These are phyloP conservation scores for Ophioderma brevispina DNA, from an alignment of 35 echinoderm and acorn worm genomes.

Conservation along the genomic window DNA sequence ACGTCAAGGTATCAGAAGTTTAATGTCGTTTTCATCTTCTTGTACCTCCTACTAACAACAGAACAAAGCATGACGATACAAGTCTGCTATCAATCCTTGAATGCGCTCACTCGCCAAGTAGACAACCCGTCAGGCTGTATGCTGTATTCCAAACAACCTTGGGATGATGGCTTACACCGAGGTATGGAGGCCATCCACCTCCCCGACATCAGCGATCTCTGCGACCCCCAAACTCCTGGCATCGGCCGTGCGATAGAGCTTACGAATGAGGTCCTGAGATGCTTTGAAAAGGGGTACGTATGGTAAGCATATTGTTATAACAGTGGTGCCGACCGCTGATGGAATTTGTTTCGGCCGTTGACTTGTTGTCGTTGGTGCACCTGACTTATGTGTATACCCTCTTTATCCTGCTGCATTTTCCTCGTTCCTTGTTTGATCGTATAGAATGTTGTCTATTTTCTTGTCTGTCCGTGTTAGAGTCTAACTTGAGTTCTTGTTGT, in stretches of 20 bases:
- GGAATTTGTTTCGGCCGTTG: neutral
- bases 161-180: conserved; percentile 31
- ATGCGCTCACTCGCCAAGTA: conserved; percentile 32
- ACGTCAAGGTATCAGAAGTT: too few species aligned
- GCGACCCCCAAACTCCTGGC: conserved; percentile 17
- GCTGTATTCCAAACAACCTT: conserved; percentile 45
- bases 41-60: neutral
- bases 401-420: too few species aligned
- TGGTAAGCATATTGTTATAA: neutral
- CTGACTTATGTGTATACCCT: too few species aligned
- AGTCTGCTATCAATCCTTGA: conserved; percentile 44
- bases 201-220: conserved; percentile 21
- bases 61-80: conserved; percentile 62
- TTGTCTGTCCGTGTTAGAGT: too few species aligned
- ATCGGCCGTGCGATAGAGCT: conserved; percentile 26
- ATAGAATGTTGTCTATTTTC: too few species aligned
- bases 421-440: too few species aligned
- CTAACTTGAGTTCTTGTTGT: too few species aligned
- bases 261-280: conserved; percentile 33
- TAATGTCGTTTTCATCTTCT: neutral
- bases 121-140: conserved; percentile 41
- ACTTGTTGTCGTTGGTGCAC: too few species aligned
- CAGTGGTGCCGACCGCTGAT: neutral
- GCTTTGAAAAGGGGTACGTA: conserved; percentile 57
- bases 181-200: conserved; percentile 53